A percentile compares a stretch with the other conserved stretches of the same genome.
Conservation (phyloP, 53 echinoderm and acorn worm species). For the Antedon mediterranea region DNA sequence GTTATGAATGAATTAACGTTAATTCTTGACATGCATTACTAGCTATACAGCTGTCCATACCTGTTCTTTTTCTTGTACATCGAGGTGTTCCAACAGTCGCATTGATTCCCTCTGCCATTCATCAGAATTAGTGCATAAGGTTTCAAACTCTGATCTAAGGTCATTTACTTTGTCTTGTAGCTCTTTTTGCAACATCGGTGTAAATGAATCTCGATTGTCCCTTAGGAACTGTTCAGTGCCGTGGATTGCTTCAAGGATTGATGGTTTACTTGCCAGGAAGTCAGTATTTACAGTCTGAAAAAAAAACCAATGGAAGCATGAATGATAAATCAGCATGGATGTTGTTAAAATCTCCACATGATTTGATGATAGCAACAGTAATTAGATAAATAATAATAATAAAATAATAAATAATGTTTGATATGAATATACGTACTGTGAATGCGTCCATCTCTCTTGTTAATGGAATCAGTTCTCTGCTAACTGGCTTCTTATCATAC, state of each 20-base stretch:
- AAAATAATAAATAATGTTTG: too few species aligned
- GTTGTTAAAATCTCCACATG: too few species aligned
- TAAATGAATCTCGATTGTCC: constrained; percentile 76
- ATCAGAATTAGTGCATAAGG: constrained; percentile 63
- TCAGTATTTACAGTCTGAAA: constrained; percentile 64
- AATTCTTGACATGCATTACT: too few species aligned
- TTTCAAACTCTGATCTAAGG: constrained; percentile 65
- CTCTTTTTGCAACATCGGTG: constrained; percentile 77
- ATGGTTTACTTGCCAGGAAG: constrained; percentile 68
- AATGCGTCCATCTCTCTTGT: constrained; percentile 60
- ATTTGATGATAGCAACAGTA: too few species aligned
- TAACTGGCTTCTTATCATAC: constrained; percentile 52
- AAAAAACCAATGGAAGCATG: too few species aligned
- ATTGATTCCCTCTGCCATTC: constrained; percentile 87
- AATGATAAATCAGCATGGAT: too few species aligned
- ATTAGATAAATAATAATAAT: too few species aligned
- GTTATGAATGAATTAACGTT: too few species aligned
- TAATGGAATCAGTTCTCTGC: constrained; percentile 53
- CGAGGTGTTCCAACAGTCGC: constrained; percentile 59
- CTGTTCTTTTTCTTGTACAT: constrained; percentile 74
- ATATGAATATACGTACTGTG: constrained; percentile 44
- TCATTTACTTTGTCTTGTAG: constrained; percentile 80
- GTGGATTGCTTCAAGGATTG: constrained; percentile 81
- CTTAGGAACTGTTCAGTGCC: constrained; percentile 91
- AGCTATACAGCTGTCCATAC: constrained; percentile 4